These are phyloP conservation scores for Prietella phreatophila DNA, from an alignment of 2,113 vertebrate species.

Conservation along the genomic window DNA sequence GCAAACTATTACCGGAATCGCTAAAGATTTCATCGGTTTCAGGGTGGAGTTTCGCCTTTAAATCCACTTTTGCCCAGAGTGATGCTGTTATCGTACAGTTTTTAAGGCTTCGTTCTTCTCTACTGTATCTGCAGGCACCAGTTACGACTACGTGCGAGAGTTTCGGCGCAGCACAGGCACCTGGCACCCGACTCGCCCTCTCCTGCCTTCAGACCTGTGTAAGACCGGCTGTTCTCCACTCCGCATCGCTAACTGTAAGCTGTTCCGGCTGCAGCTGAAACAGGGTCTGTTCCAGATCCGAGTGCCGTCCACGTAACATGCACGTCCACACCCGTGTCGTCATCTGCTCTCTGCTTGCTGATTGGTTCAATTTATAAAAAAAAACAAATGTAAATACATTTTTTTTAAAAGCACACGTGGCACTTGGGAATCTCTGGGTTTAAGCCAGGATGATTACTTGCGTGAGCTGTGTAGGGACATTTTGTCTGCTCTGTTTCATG, in stretches of 20 bases:
- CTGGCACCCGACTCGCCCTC: constrained; percentile 89
- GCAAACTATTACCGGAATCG: background rate
- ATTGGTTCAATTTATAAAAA: background rate
- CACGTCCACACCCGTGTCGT: background rate
- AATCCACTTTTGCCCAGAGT: background rate
- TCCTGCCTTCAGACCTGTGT: constrained; percentile 87
- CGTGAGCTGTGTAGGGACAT: constrained; percentile 26
- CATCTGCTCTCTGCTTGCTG: background rate
- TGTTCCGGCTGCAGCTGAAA: constrained; percentile 91
- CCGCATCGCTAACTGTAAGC: constrained; percentile 94
- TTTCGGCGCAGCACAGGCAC: constrained; percentile 92
- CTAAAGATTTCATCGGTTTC: background rate
- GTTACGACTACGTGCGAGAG: constrained; percentile 94
- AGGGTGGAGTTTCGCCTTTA: background rate
- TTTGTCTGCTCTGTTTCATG: constrained; percentile 25
- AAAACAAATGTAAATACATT: background rate
- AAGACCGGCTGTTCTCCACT: constrained; percentile 85
- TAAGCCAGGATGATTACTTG: background rate
- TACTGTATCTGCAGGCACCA: constrained; percentile 74
- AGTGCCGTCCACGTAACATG: constrained; percentile 72
- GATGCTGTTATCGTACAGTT: background rate
- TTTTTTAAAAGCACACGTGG: background rate
- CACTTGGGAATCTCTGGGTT: constrained; percentile 9
- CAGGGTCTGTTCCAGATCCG: constrained; percentile 91
- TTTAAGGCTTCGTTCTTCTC: background rate